Conservation (phyloP, 2,888 invertebrate species). For the Venusia cambrica region DNA sequence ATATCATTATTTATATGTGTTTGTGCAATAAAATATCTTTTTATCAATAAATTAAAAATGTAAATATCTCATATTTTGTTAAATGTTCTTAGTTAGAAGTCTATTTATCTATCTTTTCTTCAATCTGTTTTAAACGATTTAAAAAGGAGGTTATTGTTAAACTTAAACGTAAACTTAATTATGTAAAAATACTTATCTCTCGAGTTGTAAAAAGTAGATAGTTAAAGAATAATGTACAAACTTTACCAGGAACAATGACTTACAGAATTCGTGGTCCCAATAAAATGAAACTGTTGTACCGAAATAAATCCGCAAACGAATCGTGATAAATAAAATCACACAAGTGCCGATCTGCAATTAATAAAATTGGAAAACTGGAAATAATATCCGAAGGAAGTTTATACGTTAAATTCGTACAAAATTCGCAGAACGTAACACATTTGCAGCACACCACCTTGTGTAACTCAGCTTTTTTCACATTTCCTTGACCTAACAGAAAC, state of each 20-base stretch:
- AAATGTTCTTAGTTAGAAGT: too few species aligned
- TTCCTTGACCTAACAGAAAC: neutral
- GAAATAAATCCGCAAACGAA: slow-evolving; percentile 17
- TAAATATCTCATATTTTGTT: too few species aligned
- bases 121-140: too few species aligned
- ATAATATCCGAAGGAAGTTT: slow-evolving; percentile 49
- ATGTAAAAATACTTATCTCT: slow-evolving; percentile 1
- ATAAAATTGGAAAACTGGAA: slow-evolving; percentile 37
- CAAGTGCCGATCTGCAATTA: slow-evolving; percentile 31
- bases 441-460: slow-evolving; percentile 13
- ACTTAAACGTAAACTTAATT: too few species aligned
- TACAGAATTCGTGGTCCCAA: too few species aligned
- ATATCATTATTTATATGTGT: too few species aligned
- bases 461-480: neutral
- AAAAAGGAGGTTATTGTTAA: too few species aligned
- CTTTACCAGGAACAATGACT: too few species aligned
- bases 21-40: too few species aligned
- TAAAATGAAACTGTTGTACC: slow-evolving; percentile 14
- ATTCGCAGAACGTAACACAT: slow-evolving; percentile 29
- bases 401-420: slow-evolving; percentile 43
- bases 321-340: slow-evolving; percentile 18
- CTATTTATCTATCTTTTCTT: too few species aligned
- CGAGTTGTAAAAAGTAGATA: neutral
- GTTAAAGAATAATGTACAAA: too few species aligned
- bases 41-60: too few species aligned